phyloP scores from a whole-genome alignment of 2,888 invertebrate species.

The Volucella bombylans region DNA sequence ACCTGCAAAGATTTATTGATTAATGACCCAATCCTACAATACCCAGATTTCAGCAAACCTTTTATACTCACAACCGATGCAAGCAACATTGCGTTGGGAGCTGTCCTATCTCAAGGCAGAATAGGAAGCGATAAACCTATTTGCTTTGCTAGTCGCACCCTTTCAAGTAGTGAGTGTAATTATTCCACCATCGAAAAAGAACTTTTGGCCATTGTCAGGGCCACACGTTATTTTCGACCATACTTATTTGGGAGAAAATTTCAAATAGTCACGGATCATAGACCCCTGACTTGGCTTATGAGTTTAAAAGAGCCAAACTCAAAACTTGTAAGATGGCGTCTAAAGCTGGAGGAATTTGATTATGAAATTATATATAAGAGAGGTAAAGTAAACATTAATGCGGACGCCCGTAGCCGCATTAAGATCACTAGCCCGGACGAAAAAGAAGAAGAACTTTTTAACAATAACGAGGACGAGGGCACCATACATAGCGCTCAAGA shows the following conservation, averaged over 20 bases:
- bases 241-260: constrained; percentile 61
- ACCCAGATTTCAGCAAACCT: constrained; percentile 3
- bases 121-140: constrained; percentile 73
- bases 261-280: no score
- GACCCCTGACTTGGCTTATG: no score
- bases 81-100: constrained; percentile 53
- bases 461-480: no score
- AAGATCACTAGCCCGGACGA: no score
- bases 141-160: constrained; percentile 76
- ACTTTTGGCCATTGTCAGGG: constrained; percentile 76
- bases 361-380: no score
- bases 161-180: constrained; percentile 70
- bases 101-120: constrained; percentile 75
- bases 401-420: no score
- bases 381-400: no score
- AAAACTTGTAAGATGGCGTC: no score
- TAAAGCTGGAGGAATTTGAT: no score
- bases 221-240: constrained; percentile 77
- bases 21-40: constrained; percentile 23
- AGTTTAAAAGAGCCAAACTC: no score
- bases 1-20: constrained; percentile 21
- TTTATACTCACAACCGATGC: background rate
- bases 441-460: no score
- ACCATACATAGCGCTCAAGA: constrained; percentile 42
- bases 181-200: constrained; percentile 78